Evolutionary conservation across 1,140 invertebrate genomes (phyloP).

Genomic region (Diprion similis): DNA sequence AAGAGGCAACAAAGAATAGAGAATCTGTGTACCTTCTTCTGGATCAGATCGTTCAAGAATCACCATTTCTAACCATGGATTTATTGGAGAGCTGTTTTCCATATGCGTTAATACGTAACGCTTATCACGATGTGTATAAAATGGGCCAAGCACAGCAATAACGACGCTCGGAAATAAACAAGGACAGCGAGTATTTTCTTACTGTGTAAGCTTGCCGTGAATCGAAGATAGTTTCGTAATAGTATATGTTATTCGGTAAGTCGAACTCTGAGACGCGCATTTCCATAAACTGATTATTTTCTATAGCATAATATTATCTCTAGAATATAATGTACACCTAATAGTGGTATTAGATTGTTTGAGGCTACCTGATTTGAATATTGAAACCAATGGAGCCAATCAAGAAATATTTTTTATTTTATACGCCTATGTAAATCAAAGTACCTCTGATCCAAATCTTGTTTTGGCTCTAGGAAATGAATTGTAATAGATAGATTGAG

Average conservation of each 20-base stretch:
- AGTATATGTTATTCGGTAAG: constrained; percentile 3
- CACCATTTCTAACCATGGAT: constrained; percentile 97
- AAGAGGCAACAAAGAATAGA: constrained; percentile 90
- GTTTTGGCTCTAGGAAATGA: not conserved
- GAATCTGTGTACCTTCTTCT: constrained; percentile 96
- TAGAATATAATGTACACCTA: not conserved
- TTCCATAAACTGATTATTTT: not conserved
- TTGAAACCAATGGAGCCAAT: not conserved
- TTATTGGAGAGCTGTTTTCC: constrained; percentile 97
- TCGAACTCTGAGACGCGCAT: not conserved
- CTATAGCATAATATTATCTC: not conserved
- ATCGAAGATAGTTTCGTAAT: not conserved
- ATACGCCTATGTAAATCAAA: not conserved
- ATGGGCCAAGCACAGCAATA: constrained; percentile 75
- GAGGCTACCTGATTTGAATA: not conserved
- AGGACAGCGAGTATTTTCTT: constrained; percentile 6
- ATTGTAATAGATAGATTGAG: too few relatives aligned
- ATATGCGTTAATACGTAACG: constrained; percentile 94
- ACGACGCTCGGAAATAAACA: constrained; percentile 20
- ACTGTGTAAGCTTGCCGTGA: too few relatives aligned
- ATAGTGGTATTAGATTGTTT: not conserved
- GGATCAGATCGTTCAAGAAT: constrained; percentile 97
- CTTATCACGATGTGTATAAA: constrained; percentile 95
- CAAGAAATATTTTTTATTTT: not conserved
- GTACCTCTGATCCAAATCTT: not conserved